Conservation (phyloP, 2,888 invertebrate genomes). For the Drosophila testacea region DNA sequence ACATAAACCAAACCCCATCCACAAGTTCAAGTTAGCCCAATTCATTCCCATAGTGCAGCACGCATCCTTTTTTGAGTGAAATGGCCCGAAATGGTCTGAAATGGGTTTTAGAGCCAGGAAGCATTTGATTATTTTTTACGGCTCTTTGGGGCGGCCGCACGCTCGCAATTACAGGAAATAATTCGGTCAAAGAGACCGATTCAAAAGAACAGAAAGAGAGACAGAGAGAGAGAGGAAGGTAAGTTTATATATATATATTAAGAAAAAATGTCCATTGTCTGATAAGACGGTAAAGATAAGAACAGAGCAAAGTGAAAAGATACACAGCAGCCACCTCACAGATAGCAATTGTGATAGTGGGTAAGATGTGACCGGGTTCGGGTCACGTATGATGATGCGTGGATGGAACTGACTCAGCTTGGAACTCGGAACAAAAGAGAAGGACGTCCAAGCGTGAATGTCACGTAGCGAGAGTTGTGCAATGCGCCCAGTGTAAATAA, state of each 20-base stretch:
- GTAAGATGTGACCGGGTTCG: constrained; percentile 43
- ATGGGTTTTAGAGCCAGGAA: constrained; percentile 72
- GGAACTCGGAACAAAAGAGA: constrained; percentile 22
- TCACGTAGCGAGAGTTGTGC: constrained; percentile 72
- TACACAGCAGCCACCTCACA: constrained; percentile 60
- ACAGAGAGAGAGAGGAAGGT: not conserved
- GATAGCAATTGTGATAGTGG: constrained; percentile 51
- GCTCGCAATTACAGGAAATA: constrained; percentile 80
- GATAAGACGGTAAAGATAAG: constrained; percentile 72
- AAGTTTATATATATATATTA: constrained; percentile 26
- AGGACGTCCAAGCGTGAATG: constrained; percentile 78
- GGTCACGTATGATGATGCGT: constrained; percentile 67
- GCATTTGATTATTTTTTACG: constrained; percentile 79
- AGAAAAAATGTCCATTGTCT: constrained; percentile 50
- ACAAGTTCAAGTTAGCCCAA: constrained; percentile 52
- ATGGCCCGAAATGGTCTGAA: constrained; percentile 57
- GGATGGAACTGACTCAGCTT: constrained; percentile 26
- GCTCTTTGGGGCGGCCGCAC: constrained; percentile 59
- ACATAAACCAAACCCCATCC: constrained; percentile 29
- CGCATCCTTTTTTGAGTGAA: constrained; percentile 73
- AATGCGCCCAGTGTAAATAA: constrained; percentile 71
- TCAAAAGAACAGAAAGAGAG: constrained; percentile 31
- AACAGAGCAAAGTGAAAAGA: constrained; percentile 57
- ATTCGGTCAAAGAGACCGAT: constrained; percentile 64
- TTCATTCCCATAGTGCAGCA: constrained; percentile 71